Conservation (phyloP, 2,888 invertebrate genomes). For the Auanema sp. region DNA sequence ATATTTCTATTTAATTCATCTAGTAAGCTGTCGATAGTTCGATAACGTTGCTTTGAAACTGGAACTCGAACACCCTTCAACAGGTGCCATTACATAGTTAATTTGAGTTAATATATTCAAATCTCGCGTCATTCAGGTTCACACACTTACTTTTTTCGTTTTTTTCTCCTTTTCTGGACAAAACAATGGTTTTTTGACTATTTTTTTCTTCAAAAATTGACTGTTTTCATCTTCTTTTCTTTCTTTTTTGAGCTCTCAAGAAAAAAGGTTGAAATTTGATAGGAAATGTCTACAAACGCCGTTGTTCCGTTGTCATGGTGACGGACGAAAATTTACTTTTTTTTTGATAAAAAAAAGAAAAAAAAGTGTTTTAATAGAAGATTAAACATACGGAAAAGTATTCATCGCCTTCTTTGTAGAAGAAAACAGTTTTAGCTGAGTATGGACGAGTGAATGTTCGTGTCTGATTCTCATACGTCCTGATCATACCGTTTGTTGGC, state of each 20-base stretch:
- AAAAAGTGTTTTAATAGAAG: not conserved
- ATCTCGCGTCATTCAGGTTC: not conserved
- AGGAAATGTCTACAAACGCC: not conserved
- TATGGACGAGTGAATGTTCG: conserved; percentile 57
- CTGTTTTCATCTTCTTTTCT: conserved; percentile 5
- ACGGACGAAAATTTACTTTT: not conserved
- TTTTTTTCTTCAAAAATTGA: not conserved
- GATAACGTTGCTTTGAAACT: conserved; percentile 60
- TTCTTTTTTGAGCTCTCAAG: not conserved
- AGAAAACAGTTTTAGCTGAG: conserved; percentile 63
- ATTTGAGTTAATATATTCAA: not conserved
- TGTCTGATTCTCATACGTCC: conserved; percentile 21
- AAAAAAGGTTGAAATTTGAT: conserved; percentile 1
- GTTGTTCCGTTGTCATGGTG: not conserved
- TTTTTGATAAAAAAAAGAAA: not conserved
- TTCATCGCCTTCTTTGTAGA: conserved; percentile 62
- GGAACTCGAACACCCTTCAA: conserved; percentile 62
- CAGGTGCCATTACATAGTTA: not conserved
- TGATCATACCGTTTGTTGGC: conserved; percentile 51
- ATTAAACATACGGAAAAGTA: conserved; percentile 52
- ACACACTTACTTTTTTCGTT: not conserved
- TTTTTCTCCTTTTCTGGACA: not conserved
- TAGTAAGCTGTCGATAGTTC: conserved; percentile 59
- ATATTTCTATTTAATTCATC: conserved; percentile 59
- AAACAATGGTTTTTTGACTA: not conserved